Evolutionary conservation across 2,888 invertebrate genomes (phyloP), one percentile per base, ranked within the genome.

Genomic region (Linnaemya tessellans): DNA sequence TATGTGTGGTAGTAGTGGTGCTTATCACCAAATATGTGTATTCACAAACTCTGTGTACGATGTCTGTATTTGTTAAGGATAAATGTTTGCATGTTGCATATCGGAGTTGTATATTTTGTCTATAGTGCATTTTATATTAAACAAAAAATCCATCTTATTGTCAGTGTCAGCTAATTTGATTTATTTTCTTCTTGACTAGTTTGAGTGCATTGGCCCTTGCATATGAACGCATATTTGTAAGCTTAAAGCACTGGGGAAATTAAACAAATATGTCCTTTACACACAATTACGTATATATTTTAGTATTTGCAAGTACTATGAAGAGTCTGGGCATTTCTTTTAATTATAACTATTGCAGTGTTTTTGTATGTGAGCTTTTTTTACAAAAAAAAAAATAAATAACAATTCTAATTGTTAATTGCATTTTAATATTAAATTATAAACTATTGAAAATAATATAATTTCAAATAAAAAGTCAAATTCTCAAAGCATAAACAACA

Each of bases 161-260:
- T 79, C 65, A 38, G 74, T 82, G 85, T 85, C 85, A 85, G 79
- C 85, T 85, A 85, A 85, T 85, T 85, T 85, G 85, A 85, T 85
- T 85, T 85, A 85, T 85, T 71, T 79, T 78, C 70, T 70, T 15
- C 74, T 71, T 56, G 81, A 78, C 30, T 73, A 58, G 84, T 81
- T 74, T 81, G 78, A 74, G 81, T 77, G 18, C 49, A 71, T 71
- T 49, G 62, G 70, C 43, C 56, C 64, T 70, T 56, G 56, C 56
- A 68, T 79, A 20, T 46, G 30, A 3, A 30, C 30, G 30, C 30
- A 30, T 30, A 67, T 67, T 54, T 80, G 30, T 22, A 65, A 65
- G 41, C 38, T 74, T 65, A 9, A 54, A 49, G 46, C 85, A 58
- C 74, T 70, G 8, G 85, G 85, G 85, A 85, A 85, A 85, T 82